Percentiles rank a stretch among this genome's conserved stretches.
Evolutionary conservation across 2,113 vertebrate genomes (phyloP).

Genomic region (Gasterosteus nipponicus): DNA sequence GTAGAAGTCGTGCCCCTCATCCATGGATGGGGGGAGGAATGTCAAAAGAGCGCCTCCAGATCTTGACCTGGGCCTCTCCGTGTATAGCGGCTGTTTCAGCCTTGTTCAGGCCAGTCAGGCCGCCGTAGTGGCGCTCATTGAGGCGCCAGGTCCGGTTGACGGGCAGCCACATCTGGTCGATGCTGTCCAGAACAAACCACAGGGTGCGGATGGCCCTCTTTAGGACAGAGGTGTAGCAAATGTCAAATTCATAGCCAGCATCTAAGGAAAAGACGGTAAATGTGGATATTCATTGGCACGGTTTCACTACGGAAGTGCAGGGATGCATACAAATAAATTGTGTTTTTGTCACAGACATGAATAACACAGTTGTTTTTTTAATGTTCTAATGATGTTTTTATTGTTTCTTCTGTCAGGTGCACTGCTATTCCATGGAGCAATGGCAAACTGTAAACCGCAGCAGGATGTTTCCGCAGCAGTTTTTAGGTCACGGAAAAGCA

Average conservation of each 20-base stretch:
- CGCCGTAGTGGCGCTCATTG: constrained; percentile 93
- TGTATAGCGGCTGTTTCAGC: constrained; percentile 91
- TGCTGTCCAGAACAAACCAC: constrained; percentile 89
- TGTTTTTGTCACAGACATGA: background rate
- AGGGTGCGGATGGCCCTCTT: constrained; percentile 91
- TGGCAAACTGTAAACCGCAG: constrained; percentile 1
- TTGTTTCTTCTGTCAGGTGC: constrained; percentile 33
- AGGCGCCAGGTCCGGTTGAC: constrained; percentile 91
- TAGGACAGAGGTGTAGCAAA: constrained; percentile 92
- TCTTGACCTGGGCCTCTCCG: constrained; percentile 91
- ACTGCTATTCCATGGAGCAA: background rate
- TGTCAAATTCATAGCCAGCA: constrained; percentile 88
- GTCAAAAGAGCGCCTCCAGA: constrained; percentile 93
- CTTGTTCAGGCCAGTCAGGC: constrained; percentile 92
- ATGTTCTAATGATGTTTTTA: background rate
- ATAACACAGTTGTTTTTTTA: background rate
- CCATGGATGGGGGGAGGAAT: constrained; percentile 89
- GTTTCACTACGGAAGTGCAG: background rate
- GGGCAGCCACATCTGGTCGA: constrained; percentile 94
- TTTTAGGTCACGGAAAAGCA: constrained; percentile 18
- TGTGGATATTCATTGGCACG: background rate
- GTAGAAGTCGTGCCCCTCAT: constrained; percentile 83
- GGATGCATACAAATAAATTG: background rate
- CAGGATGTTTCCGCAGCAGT: constrained; percentile 14
- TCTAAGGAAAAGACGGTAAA: constrained; percentile 60